Evolutionary conservation across 1,140 invertebrate species (phyloP).

Genomic region (Antheraea mylitta): DNA sequence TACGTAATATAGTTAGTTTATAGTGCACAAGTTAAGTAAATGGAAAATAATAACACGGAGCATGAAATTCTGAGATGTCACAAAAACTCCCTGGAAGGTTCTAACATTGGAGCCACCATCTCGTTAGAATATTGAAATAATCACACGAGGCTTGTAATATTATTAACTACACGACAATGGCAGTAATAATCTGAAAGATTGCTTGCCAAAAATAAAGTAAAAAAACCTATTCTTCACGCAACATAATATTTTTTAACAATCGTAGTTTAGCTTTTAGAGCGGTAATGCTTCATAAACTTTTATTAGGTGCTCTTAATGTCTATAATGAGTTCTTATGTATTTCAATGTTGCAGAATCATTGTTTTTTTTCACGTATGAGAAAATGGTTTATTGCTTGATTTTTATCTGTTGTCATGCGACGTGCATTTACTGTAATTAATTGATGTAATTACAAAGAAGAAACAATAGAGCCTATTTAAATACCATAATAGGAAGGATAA

Average conservation of each 20-base stretch:
- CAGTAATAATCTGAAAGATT: too few species aligned
- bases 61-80: too few species aligned
- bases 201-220: too few species aligned
- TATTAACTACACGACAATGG: too few species aligned
- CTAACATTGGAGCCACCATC: too few species aligned
- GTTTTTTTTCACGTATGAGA: slow-evolving; percentile 35
- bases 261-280: slow-evolving; percentile 32
- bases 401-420: slow-evolving; percentile 57
- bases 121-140: too few species aligned
- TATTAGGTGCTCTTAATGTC: slow-evolving; percentile 34
- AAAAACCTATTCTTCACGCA: slow-evolving; percentile 14
- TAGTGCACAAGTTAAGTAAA: too few species aligned
- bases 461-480: slow-evolving; percentile 65
- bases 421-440: slow-evolving; percentile 67
- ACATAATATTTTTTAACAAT: slow-evolving; percentile 24
- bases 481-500: slow-evolving; percentile 27
- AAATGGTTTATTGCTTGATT: slow-evolving; percentile 52
- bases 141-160: too few species aligned
- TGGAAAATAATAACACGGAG: too few species aligned
- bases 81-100: too few species aligned
- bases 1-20: too few species aligned
- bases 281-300: slow-evolving; percentile 33
- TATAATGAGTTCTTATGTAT: slow-evolving; percentile 29
- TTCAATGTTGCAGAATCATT: slow-evolving; percentile 34
- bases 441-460: slow-evolving; percentile 65